Evolutionary conservation across 1,140 invertebrate species (phyloP).

Genomic region (Caenorhabditis tropicalis): DNA sequence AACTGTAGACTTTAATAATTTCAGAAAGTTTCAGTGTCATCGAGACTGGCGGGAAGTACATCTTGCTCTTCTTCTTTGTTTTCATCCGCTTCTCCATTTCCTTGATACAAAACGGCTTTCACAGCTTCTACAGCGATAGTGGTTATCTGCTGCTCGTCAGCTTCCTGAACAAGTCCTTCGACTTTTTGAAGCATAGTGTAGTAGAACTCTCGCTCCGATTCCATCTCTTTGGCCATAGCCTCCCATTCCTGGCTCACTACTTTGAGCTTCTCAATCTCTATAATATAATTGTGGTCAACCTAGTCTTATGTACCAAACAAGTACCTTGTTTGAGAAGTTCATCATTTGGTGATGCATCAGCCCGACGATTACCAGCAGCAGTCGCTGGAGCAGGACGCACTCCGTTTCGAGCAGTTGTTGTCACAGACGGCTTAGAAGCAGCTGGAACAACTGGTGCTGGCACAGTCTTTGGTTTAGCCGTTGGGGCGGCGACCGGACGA

Average conservation of each 20-base stretch:
- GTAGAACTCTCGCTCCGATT: constrained; percentile 90
- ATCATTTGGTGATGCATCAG: not conserved
- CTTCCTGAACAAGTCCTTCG: constrained; percentile 80
- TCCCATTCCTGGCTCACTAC: not conserved
- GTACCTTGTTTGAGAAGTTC: not conserved
- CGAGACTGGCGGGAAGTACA: not conserved
- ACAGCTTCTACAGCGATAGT: not conserved
- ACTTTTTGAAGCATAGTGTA: constrained; percentile 96
- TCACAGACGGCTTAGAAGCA: not conserved
- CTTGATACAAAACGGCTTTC: not conserved
- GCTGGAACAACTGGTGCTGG: not conserved
- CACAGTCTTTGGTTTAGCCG: not conserved
- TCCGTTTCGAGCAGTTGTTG: not conserved
- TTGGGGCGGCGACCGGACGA: not conserved
- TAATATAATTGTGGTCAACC: not conserved
- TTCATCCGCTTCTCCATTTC: not conserved
- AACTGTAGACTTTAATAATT: not conserved
- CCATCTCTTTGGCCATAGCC: not conserved
- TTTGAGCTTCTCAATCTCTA: not conserved
- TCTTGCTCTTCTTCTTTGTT: not conserved
- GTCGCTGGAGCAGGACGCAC: constrained; percentile 2
- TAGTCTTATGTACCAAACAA: not conserved
- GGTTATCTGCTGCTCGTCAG: not conserved
- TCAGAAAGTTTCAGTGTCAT: constrained; percentile 15
- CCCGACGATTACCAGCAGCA: not conserved